Conservation (phyloP, 2,797 vertebrate genomes). For the Clarias platycephalus region DNA sequence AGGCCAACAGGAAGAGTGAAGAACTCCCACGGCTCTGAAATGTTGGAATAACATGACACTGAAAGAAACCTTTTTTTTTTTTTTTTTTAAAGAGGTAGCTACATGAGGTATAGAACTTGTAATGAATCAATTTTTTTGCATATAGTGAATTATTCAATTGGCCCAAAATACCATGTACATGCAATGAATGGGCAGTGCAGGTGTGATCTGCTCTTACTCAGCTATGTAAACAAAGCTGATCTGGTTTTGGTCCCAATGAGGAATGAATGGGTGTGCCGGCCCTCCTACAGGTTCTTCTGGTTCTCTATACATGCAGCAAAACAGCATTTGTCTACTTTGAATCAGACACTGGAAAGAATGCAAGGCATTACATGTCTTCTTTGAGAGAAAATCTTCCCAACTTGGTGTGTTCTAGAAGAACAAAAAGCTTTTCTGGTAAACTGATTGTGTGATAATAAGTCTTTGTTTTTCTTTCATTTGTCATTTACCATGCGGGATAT, state of each 20-base stretch:
- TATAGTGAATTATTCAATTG: neutral
- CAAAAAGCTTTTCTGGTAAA: neutral
- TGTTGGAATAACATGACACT: neutral
- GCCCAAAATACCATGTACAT: neutral
- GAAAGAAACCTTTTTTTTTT: neutral
- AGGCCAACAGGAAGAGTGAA: neutral
- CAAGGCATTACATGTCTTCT: neutral
- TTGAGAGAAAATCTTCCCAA: neutral
- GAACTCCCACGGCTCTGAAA: neutral
- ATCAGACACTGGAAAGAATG: neutral
- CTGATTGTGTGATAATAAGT: neutral
- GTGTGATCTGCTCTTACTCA: conserved; percentile 21
- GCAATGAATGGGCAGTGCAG: neutral
- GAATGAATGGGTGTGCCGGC: conserved; percentile 26
- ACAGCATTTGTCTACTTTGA: neutral
- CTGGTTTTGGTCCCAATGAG: conserved; percentile 10
- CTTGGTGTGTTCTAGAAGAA: neutral
- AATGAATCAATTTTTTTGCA: neutral
- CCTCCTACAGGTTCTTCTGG: conserved; percentile 48
- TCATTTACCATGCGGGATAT: neutral
- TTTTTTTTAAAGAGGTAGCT: neutral
- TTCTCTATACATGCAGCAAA: conserved; percentile 19
- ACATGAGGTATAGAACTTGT: neutral
- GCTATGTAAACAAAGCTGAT: conserved; percentile 42
- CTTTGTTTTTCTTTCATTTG: neutral